These are phyloP conservation scores for Creontiades dilutus DNA, from an alignment of 2,888 invertebrate genomes.

Conservation along the genomic window DNA sequence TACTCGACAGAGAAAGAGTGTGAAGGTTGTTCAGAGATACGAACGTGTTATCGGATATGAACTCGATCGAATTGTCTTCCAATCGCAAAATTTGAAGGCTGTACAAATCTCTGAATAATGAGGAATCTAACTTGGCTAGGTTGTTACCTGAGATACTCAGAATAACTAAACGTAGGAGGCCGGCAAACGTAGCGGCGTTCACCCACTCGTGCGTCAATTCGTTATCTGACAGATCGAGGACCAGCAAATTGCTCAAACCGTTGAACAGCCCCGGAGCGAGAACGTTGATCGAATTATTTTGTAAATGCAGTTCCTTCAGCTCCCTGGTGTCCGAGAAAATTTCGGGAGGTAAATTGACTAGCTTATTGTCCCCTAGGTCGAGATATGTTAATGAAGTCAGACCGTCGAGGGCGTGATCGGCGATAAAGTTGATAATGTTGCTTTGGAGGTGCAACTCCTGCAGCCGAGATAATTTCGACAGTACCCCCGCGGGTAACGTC, in stretches of 20 bases:
- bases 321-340: conserved; percentile 88
- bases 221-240: conserved; percentile 88
- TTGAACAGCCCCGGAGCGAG: conserved; percentile 89
- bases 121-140: conserved; percentile 86
- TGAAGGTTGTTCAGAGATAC: conserved; percentile 88
- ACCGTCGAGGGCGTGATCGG: conserved; percentile 88
- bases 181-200: conserved; percentile 88
- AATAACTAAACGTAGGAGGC: conserved; percentile 87
- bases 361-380: conserved; percentile 89
- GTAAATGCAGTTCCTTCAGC: conserved; percentile 88
- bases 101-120: conserved; percentile 88
- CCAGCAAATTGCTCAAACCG: conserved; percentile 86
- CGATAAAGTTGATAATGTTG: conserved; percentile 87
- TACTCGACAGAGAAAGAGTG: conserved; percentile 89
- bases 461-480: conserved; percentile 85
- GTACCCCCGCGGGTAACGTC: conserved; percentile 85
- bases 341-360: conserved; percentile 89
- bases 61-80: conserved; percentile 88
- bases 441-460: conserved; percentile 87
- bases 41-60: conserved; percentile 88
- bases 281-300: conserved; percentile 90
- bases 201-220: conserved; percentile 91
- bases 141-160: conserved; percentile 88
- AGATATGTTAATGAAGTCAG: conserved; percentile 86
- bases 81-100: conserved; percentile 89